Base-by-base conservation (phyloP, 2,888 invertebrate species). In the Odontocolon sp. region DNA sequence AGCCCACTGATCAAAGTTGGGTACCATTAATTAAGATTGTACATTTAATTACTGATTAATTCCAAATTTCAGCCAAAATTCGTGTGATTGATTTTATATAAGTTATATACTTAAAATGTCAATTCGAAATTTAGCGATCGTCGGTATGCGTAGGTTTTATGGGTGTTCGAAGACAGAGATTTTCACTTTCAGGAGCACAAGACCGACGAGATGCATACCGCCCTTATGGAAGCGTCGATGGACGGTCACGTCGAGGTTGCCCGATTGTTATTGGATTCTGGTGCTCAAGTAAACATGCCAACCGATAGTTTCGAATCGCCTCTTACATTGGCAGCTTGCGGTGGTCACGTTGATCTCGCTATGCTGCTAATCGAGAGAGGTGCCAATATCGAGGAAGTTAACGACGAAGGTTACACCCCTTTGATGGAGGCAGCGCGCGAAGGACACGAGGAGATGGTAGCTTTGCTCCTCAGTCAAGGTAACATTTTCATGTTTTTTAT, bases 141-240 rank as follows among this genome's bases (percentile, higher is more conserved):
- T n/a, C n/a, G n/a, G n/a, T n/a, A n/a, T n/a, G n/a, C 18, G 31
- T 63, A 64, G 45, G 45, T 66, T 52, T 26, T 42, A 38, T 67
- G 38, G 47, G 36, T 64, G 56, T 57, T 75, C 63, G 61, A 74
- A 64, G 57, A 69, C 38, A 45, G 72, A 18, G 14, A 66, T 76
- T 36, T 33, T 14, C 52, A 79, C 80, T 83, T 9, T 2, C 94
- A 98, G 91, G 98, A 99, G 91, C 99, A 99, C 92, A 99, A 99
- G 92, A 99, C 99, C 5, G 99, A 99, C 90, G 99, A 99, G 92
- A 98, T 99, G 98, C 99, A 99, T 91, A 99, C 99, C 23, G 99
- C 99, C 47, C 92, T 99, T 47, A 99, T 99, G 99, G 99, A 99
- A 91, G 99, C 99, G 63, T 98, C 98, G 76, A 99, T 99, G 99